Conservation (phyloP, 2,888 invertebrate species). For the Cynaeus angustus region DNA sequence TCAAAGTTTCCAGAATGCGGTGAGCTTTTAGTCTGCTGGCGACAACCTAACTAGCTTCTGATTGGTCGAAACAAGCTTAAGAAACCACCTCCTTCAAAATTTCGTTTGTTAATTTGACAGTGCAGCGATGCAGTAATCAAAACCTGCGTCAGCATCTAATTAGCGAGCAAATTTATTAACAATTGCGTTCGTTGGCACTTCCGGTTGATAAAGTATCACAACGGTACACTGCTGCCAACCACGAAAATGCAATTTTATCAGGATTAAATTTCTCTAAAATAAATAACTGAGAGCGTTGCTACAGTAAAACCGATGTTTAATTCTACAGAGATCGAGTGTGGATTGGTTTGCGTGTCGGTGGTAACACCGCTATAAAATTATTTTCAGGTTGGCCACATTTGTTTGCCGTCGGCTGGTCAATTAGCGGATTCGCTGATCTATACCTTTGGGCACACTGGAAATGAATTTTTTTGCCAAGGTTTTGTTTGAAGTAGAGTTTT, state of each 20-base stretch:
- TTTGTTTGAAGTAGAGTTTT: constrained; percentile 14
- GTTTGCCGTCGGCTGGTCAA: constrained; percentile 48
- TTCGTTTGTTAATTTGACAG: not conserved
- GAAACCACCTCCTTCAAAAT: not conserved
- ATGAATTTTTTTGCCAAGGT: constrained; percentile 26
- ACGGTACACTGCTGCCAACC: constrained; percentile 9
- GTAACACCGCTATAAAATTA: constrained; percentile 41
- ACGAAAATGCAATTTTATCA: constrained; percentile 42
- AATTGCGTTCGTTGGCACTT: not conserved
- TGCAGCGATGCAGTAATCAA: not conserved
- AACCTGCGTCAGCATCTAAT: not conserved
- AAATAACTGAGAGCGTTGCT: constrained; percentile 30
- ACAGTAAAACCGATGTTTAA: constrained; percentile 41
- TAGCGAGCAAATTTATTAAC: constrained; percentile 13
- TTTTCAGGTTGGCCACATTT: constrained; percentile 49
- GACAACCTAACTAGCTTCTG: constrained; percentile 10
- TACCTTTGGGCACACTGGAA: constrained; percentile 25
- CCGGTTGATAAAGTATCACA: constrained; percentile 7
- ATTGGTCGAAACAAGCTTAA: constrained; percentile 4
- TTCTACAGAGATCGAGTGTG: constrained; percentile 24
- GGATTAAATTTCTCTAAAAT: constrained; percentile 35
- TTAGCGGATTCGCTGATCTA: constrained; percentile 47
- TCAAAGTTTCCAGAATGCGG: constrained; percentile 21
- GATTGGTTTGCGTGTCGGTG: constrained; percentile 44
- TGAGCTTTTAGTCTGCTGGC: constrained; percentile 24